Conservation (phyloP, 92 coral and sea anemone species). For the Phenganax subtilis region DNA sequence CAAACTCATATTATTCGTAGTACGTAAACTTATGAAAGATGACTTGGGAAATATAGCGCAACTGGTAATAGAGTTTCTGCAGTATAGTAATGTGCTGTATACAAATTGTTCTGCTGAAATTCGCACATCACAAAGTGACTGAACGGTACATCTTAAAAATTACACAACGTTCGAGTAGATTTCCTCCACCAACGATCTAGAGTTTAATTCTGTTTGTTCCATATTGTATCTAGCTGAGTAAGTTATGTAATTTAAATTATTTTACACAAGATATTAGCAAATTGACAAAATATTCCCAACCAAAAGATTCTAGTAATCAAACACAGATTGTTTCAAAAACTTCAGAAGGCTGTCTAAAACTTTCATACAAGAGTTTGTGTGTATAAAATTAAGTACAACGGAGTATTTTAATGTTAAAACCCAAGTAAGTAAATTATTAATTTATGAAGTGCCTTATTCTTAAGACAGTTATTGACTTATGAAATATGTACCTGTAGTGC, state of each 20-base stretch:
- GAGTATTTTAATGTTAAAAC: constrained; percentile 22
- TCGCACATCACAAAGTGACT: no score
- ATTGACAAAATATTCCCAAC: background rate
- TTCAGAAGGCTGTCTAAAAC: background rate
- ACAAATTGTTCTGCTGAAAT: no score
- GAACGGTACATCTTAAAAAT: no score
- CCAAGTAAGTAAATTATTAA: constrained; percentile 18
- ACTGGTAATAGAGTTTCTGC: no score
- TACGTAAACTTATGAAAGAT: no score
- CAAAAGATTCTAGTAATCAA: background rate
- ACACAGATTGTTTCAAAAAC: background rate
- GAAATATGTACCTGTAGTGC: background rate
- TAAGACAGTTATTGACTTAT: background rate
- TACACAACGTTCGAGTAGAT: no score
- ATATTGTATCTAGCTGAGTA: constrained; percentile 15
- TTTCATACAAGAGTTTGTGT: background rate
- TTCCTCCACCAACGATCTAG: no score
- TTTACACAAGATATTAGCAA: background rate
- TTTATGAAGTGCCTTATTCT: constrained; percentile 11
- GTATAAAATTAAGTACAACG: background rate
- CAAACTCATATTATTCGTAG: no score
- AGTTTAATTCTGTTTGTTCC: no score
- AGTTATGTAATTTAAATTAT: constrained; percentile 3
- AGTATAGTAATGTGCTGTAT: no score
- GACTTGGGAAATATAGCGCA: no score